phyloP scores from a whole-genome alignment of 2,113 vertebrate genomes.

The Clarias gariepinus region DNA sequence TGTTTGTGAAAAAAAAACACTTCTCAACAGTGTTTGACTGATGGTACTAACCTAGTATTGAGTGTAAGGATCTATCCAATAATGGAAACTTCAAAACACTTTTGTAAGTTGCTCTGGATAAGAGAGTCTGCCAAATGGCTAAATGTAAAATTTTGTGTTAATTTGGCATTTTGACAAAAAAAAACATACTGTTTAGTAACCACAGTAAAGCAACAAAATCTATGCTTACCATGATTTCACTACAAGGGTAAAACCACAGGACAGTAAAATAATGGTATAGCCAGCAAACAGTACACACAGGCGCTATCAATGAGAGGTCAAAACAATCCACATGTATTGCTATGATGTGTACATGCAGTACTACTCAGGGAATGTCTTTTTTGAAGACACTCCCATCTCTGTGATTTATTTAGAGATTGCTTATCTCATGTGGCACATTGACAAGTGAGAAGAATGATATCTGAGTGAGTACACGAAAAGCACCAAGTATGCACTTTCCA shows the following conservation, averaged over 20 bases:
- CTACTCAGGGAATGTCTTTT: not conserved
- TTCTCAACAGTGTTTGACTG: no score
- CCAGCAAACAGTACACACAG: not conserved
- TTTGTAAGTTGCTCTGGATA: no score
- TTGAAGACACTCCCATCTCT: not conserved
- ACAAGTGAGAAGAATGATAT: not conserved
- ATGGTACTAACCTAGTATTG: no score
- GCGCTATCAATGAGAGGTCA: not conserved
- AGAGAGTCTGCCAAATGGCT: no score
- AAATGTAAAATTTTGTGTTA: not conserved
- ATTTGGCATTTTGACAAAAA: not conserved
- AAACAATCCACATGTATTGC: not conserved
- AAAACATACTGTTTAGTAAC: not conserved
- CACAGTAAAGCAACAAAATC: not conserved
- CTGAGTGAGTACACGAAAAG: not conserved
- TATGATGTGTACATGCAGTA: not conserved
- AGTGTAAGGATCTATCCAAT: no score
- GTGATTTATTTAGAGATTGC: not conserved
- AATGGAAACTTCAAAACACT: no score
- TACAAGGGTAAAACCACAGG: not conserved
- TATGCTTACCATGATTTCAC: not conserved
- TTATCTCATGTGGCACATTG: not conserved
- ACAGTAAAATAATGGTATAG: not conserved
- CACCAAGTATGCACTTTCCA: not conserved
- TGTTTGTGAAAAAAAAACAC: not conserved